Evolutionary conservation across 2,113 vertebrate genomes (phyloP).

Genomic region (Solea senegalensis): DNA sequence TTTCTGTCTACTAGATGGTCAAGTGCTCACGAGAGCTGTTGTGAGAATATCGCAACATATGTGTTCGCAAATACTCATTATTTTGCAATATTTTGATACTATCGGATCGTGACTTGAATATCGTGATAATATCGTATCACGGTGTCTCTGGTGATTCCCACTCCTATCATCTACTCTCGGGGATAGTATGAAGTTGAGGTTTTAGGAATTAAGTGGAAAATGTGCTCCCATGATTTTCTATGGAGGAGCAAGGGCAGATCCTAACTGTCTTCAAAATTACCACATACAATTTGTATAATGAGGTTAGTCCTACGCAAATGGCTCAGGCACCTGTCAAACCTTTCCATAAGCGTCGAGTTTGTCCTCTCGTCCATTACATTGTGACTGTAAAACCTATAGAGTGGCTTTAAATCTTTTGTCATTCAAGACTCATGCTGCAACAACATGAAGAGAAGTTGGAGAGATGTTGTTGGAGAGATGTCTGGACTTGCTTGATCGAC

Average conservation of each 20-base stretch:
- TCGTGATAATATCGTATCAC: too few species aligned
- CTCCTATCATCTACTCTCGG: slow-evolving; percentile 13
- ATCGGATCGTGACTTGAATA: too few species aligned
- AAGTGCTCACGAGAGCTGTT: too few species aligned
- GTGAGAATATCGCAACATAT: too few species aligned
- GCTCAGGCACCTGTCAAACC: slow-evolving; percentile 1
- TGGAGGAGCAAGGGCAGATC: slow-evolving; percentile 9
- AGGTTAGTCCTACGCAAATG: not conserved
- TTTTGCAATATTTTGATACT: too few species aligned
- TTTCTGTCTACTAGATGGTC: too few species aligned
- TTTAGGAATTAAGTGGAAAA: slow-evolving; percentile 11
- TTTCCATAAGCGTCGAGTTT: slow-evolving; percentile 22
- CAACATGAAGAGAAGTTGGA: slow-evolving; percentile 3
- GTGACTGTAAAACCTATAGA: slow-evolving; percentile 29
- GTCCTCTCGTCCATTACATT: slow-evolving; percentile 18
- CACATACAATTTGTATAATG: slow-evolving; percentile 4
- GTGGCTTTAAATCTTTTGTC: slow-evolving; percentile 23
- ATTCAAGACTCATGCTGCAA: slow-evolving; percentile 10
- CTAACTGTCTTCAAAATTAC: slow-evolving; percentile 3
- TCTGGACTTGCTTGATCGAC: slow-evolving; percentile 50
- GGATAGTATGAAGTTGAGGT: slow-evolving; percentile 17
- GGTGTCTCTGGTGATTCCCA: too few species aligned
- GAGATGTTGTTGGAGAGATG: slow-evolving; percentile 11
- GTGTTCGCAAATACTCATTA: too few species aligned
- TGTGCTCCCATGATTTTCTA: not conserved